A percentile compares a stretch with the other conserved stretches of the same genome.
Evolutionary conservation across 2,797 vertebrate genomes (phyloP).

Genomic region (Botia almorhae): DNA sequence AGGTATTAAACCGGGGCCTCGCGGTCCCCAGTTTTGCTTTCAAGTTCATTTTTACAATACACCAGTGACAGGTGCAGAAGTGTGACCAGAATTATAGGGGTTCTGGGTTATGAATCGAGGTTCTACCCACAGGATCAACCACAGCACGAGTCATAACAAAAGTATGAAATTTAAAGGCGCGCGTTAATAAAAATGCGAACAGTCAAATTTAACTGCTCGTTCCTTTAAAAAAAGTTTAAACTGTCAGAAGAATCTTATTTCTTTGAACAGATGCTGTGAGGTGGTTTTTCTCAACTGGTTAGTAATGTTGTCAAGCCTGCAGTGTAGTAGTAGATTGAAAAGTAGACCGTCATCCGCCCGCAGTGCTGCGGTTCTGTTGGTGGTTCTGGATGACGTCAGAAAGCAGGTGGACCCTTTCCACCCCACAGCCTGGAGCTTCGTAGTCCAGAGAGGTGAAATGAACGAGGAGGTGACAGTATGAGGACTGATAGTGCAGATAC

Average conservation of each 20-base stretch:
- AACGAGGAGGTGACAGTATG: slow-evolving; percentile 93
- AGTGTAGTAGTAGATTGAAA: too few species aligned
- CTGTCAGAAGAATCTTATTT: background rate
- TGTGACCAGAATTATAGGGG: background rate
- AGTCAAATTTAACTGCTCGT: background rate
- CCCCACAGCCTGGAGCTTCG: slow-evolving; percentile 81
- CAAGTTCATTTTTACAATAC: background rate
- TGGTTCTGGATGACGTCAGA: slow-evolving; percentile 88
- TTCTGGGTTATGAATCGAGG: background rate
- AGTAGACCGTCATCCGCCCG: slow-evolving; percentile 82
- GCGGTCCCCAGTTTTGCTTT: slow-evolving; percentile 4
- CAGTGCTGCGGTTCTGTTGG: slow-evolving; percentile 81
- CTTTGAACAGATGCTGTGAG: background rate
- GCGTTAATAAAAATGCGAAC: slow-evolving; percentile 22
- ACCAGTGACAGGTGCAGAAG: background rate
- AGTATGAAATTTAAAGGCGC: background rate
- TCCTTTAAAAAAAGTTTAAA: background rate
- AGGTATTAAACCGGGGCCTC: slow-evolving; percentile 23
- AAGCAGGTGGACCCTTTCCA: slow-evolving; percentile 90
- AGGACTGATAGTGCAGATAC: slow-evolving; percentile 95
- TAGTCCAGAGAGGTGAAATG: slow-evolving; percentile 91
- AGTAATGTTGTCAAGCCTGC: background rate
- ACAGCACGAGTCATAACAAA: background rate
- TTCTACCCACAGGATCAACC: background rate
- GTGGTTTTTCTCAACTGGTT: too few species aligned